These are phyloP conservation scores for Channa striata DNA, from an alignment of 2,797 vertebrate species.

Conservation along the genomic window DNA sequence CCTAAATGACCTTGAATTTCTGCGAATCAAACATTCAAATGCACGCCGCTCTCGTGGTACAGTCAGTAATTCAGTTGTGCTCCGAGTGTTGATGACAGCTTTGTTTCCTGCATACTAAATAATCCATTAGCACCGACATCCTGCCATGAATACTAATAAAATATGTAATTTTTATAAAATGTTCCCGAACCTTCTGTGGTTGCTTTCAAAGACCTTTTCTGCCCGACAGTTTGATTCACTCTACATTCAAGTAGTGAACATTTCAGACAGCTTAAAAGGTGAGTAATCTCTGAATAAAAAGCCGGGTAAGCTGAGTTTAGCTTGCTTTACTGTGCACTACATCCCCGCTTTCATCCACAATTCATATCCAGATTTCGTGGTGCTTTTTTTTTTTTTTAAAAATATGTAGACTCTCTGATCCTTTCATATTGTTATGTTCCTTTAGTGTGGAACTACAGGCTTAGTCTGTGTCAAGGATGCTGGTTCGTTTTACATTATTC, in stretches of 20 bases:
- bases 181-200: no score
- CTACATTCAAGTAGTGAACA: neutral
- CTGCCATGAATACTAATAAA: neutral
- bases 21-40: constrained; percentile 24
- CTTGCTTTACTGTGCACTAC: constrained; percentile 24
- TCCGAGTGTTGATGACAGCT: neutral
- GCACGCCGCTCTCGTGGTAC: neutral
- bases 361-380: constrained; percentile 42
- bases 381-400: neutral
- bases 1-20: neutral
- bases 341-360: constrained; percentile 39
- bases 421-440: constrained; percentile 59
- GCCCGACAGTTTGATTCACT: neutral
- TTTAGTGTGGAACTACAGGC: constrained; percentile 46
- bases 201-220: neutral
- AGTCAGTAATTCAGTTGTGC: neutral
- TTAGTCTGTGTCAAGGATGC: constrained; percentile 59
- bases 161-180: neutral
- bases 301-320: constrained; percentile 24
- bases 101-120: neutral
- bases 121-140: neutral
- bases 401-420: constrained; percentile 58
- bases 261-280: constrained; percentile 18
- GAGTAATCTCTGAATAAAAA: constrained; percentile 30
- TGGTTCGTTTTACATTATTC: constrained; percentile 72